Evolutionary conservation across 1,140 invertebrate species (phyloP), one percentile per base, ranked within the genome.

Genomic region (Lucilia cuprina): DNA sequence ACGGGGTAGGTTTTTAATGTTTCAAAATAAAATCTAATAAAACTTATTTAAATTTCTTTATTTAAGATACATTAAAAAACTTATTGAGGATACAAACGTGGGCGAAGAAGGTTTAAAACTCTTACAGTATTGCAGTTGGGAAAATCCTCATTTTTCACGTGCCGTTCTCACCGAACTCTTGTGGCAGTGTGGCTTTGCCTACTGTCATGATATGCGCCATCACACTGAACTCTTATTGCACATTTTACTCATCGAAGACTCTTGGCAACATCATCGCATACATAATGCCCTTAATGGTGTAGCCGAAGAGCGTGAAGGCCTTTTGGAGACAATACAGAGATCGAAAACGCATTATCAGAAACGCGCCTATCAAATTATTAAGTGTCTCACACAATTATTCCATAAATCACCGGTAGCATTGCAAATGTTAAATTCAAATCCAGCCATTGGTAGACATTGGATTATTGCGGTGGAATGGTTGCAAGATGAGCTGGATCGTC

Each of bases 341-440:
- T 96, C 96, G 41, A 98, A 98, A 90, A 96, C 95, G 86, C 97
- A 98, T 92, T 98, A 99, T 91, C 98, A 99, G 91, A 99, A 99
- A 92, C 92, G 98, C 86, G 97, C 97, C 50, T 99, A 99, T 92
- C 97, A 98, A 89, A 99, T 98, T 91, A 98, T 99, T 50, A 99
- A 99, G 92, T 97, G 97, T 90, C 94, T 99, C 92, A 98, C 98
- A 30, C 94, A 95, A 83, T 92, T 99, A 35, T 98, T 99, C 92
- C 95, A 94, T 85, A 96, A 96, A 87, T 97, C 96, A 91, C 94
- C 93, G 41, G 89, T 93, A 47, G 96, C 96, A 2, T 93, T 96
- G 87, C 93, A 94, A 84, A 94, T 98, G 91, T 92, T 98, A 74
- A 94, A 96, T 87, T 93, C 93, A 17, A 96, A 95, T 91, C 92